Percentiles rank a stretch among this genome's conserved stretches.
These are phyloP conservation scores for Pterocles burchelli DNA, from an alignment of 2,113 vertebrate species.

Conservation along the genomic window DNA sequence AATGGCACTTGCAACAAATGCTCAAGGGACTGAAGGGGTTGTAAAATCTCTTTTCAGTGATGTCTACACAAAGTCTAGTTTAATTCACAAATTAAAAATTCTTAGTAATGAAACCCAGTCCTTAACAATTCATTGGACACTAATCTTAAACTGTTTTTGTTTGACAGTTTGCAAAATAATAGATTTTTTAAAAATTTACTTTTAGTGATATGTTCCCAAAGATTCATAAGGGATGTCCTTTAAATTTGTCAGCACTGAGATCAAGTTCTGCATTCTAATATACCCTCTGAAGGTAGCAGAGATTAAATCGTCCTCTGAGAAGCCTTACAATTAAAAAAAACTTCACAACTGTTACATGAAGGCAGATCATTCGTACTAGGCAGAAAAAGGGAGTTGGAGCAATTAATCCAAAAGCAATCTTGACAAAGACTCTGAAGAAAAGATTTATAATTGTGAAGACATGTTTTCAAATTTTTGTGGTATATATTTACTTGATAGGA, in stretches of 20 bases:
- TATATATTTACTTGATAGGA: neutral
- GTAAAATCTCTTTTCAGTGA: neutral
- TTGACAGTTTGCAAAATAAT: neutral
- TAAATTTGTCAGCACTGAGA: neutral
- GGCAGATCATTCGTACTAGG: neutral
- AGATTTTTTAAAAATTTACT: neutral
- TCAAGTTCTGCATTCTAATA: neutral
- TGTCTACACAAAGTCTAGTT: neutral
- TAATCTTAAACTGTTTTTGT: neutral
- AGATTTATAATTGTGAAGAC: neutral
- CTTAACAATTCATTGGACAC: neutral
- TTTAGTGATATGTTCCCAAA: neutral
- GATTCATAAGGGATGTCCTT: neutral
- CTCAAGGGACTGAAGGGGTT: neutral
- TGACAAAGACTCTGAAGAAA: neutral
- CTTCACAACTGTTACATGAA: neutral
- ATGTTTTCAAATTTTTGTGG: accelerated
- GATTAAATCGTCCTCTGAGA: neutral
- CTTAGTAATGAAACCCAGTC: neutral
- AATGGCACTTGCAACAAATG: neutral
- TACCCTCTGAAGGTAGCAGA: neutral
- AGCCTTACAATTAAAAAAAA: neutral
- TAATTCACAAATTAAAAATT: neutral
- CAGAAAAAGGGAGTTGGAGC: neutral
- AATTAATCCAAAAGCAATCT: neutral